phyloP scores from a whole-genome alignment of 2,888 invertebrate genomes.

The Torymus texanus region DNA sequence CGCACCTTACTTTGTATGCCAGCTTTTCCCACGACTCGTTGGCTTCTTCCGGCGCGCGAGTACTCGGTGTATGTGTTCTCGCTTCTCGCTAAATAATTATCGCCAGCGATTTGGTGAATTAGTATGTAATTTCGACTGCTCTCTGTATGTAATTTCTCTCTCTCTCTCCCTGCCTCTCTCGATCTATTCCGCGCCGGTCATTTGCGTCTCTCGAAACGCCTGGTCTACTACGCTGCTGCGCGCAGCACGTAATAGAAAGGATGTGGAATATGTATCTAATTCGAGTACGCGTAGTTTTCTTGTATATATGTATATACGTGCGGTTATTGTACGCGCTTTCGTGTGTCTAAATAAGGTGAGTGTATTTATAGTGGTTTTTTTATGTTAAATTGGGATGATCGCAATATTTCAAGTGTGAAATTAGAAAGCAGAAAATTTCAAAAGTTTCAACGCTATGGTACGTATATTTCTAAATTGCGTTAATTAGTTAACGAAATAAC shows the following conservation, averaged over 20 bases:
- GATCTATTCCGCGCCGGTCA: neutral
- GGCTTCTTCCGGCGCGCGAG: constrained; percentile 1
- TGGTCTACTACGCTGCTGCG: no score
- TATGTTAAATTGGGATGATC: neutral
- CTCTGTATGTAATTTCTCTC: no score
- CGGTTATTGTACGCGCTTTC: no score
- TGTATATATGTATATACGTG: no score
- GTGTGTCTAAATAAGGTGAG: no score
- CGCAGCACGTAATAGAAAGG: neutral
- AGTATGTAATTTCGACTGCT: neutral
- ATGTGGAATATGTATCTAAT: neutral
- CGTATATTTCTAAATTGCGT: constrained; percentile 9
- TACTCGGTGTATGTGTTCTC: neutral
- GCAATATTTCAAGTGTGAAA: neutral
- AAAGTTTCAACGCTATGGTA: neutral
- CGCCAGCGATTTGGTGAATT: neutral
- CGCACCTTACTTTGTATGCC: neutral
- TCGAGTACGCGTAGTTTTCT: neutral
- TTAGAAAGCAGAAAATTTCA: constrained; percentile 30
- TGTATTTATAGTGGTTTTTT: no score
- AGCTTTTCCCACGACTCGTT: constrained; percentile 6
- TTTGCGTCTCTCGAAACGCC: neutral
- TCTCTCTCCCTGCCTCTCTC: no score
- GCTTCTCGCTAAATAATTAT: constrained; percentile 23
- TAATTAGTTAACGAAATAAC: constrained; percentile 9